These are phyloP conservation scores for Benthosema pterotum DNA, from an alignment of 2,797 vertebrate genomes.

Conservation along the genomic window DNA sequence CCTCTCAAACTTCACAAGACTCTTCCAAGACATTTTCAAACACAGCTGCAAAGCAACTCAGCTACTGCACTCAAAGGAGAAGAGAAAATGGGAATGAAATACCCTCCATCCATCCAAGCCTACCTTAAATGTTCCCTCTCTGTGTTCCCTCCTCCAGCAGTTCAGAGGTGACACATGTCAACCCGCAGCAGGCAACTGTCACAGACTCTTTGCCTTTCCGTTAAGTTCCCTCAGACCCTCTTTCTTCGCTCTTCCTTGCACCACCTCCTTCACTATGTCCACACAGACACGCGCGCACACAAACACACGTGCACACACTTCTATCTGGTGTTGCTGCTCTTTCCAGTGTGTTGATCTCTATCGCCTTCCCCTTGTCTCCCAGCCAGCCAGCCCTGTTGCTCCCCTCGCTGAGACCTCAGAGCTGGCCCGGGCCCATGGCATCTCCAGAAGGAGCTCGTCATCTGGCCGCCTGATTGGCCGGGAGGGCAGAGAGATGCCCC, in stretches of 20 bases:
- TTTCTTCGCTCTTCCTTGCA: slow-evolving; percentile 21
- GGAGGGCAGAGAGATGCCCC: slow-evolving; percentile 62
- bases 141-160: slow-evolving; percentile 37
- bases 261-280: slow-evolving; percentile 23
- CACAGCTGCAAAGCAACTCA: background rate
- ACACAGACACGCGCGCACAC: too few species aligned
- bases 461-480: slow-evolving; percentile 66
- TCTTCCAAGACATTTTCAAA: background rate
- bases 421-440: slow-evolving; percentile 59
- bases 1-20: too few species aligned
- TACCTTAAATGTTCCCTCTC: slow-evolving; percentile 54
- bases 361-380: slow-evolving; percentile 40
- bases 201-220: slow-evolving; percentile 16
- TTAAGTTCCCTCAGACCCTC: background rate
- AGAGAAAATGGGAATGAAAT: slow-evolving; percentile 12
- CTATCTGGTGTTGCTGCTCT: slow-evolving; percentile 15
- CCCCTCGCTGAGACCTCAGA: slow-evolving; percentile 64
- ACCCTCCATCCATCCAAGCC: slow-evolving; percentile 33
- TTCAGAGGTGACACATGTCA: slow-evolving; percentile 53
- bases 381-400: slow-evolving; percentile 66
- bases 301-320: slow-evolving; percentile 8
- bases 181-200: slow-evolving; percentile 38
- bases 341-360: slow-evolving; percentile 15
- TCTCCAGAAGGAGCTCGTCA: slow-evolving; percentile 54
- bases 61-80: background rate